Evolutionary conservation across 2,113 vertebrate genomes (phyloP).

Genomic region (Nothobranchius furzeri): DNA sequence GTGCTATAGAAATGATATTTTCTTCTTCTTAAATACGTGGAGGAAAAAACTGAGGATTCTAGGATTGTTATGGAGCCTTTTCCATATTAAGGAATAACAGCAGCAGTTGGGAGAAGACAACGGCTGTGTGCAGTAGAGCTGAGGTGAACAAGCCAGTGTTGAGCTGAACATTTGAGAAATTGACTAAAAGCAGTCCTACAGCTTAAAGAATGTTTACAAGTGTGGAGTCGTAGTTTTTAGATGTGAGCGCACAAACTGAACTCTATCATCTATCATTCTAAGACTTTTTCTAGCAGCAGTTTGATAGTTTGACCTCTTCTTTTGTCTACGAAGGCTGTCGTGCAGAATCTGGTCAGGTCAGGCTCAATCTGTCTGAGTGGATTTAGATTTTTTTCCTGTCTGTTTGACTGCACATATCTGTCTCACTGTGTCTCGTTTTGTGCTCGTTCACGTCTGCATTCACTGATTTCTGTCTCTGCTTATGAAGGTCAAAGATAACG

Average conservation of each 20-base stretch:
- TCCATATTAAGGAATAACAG: constrained; percentile 6
- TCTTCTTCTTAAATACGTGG: not conserved
- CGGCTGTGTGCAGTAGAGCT: not conserved
- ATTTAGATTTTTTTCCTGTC: constrained; percentile 9
- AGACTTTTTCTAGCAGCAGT: constrained; percentile 1
- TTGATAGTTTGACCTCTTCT: constrained; percentile 16
- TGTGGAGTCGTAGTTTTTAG: not conserved
- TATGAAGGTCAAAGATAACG: constrained; percentile 18
- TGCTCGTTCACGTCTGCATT: constrained; percentile 12
- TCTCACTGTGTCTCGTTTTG: constrained; percentile 25
- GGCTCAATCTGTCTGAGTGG: constrained; percentile 30
- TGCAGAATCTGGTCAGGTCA: constrained; percentile 34
- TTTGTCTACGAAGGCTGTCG: constrained; percentile 27
- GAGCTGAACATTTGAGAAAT: too few species aligned
- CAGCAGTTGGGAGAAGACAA: not conserved
- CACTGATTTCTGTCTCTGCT: constrained; percentile 25
- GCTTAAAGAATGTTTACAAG: not conserved
- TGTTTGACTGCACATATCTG: constrained; percentile 17
- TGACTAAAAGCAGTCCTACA: not conserved
- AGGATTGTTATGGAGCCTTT: not conserved
- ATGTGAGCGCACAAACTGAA: not conserved
- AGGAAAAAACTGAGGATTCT: not conserved
- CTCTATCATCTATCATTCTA: not conserved
- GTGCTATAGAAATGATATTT: too few species aligned
- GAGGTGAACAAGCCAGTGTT: too few species aligned